Evolutionary conservation across 1,140 invertebrate genomes (phyloP).

Genomic region (Telenomus remus): DNA sequence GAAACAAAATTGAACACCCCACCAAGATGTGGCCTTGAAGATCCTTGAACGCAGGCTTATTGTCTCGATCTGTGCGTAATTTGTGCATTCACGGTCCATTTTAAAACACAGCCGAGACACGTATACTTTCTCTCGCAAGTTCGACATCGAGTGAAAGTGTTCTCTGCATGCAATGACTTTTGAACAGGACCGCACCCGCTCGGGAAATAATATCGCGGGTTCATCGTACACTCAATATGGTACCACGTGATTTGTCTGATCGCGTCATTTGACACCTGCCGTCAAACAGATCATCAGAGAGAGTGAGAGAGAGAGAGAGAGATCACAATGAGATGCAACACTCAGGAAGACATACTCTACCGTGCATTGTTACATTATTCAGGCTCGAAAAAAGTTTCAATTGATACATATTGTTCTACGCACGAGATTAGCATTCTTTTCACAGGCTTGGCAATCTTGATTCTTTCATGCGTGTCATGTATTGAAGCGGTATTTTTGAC

Average conservation of each 20-base stretch:
- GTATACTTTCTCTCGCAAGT: constrained; percentile 46
- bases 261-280: constrained; percentile 33
- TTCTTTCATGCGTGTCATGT: constrained; percentile 5
- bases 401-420: constrained; percentile 34
- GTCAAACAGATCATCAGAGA: neutral
- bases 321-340: neutral
- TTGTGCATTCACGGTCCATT: constrained; percentile 53
- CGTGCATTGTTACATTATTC: constrained; percentile 44
- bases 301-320: constrained; percentile 23
- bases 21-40: constrained; percentile 40
- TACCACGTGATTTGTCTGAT: constrained; percentile 41
- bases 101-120: constrained; percentile 10
- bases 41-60: constrained; percentile 44
- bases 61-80: constrained; percentile 27
- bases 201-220: constrained; percentile 35
- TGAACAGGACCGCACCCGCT: constrained; percentile 35
- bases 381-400: constrained; percentile 34
- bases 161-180: constrained; percentile 9
- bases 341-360: constrained; percentile 21
- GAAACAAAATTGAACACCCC: constrained; percentile 19
- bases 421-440: constrained; percentile 27
- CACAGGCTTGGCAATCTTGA: constrained; percentile 8
- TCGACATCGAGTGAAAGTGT: constrained; percentile 50
- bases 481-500: constrained; percentile 22
- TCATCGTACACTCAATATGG: constrained; percentile 43